Base-by-base conservation (phyloP, 2,888 invertebrate genomes). In the Gnatocerus cornutus region DNA sequence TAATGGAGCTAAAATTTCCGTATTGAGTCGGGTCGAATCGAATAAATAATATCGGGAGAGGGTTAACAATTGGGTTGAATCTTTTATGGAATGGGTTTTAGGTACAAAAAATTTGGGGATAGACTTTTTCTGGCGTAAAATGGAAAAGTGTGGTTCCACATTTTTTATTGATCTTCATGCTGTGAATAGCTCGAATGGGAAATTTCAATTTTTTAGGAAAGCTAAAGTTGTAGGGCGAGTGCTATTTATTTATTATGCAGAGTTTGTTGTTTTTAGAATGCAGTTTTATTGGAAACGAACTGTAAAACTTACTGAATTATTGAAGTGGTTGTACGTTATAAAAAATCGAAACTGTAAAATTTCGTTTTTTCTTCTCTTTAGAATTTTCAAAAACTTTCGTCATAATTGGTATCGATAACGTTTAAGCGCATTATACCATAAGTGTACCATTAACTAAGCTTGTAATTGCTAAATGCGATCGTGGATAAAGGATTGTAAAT, bases 1-100 rank as follows among this genome's bases (percentile, higher is more conserved):
- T 41, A 12, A 41, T 41, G 41, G 41, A 12, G 41, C 12, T 41
- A 12, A 41, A 41, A 41, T 41, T 41, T 41, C 41, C 41, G 41
- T 41, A 41, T 41, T 41, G 12, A 12, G 12, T 41, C 41, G 12
- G 41, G 41, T 41, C 41, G 41, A 41, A 41, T 13, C 9, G 41
- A 41, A 41, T 41, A 12, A 41, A 41, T 41, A 41, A 41, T 12
- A 41, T 41, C 13, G 12, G 3, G 12, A 41, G 41, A 33, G 41
- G 41, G 41, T 41, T 41, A 41, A 41, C 12, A 13, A 13, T 41
- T 41, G 10, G 13, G n/a, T 41, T 41, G 41, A 41, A 41, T 41
- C 41, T 41, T 41, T 41, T 41, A 41, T 41, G 41, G 33, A 33
- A 33, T 9, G n/a, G 33, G 33, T 3, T 21, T 21, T 21, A 21